Evolutionary conservation across 2,113 vertebrate genomes (phyloP).

Genomic region (Scartelaos histophorus): DNA sequence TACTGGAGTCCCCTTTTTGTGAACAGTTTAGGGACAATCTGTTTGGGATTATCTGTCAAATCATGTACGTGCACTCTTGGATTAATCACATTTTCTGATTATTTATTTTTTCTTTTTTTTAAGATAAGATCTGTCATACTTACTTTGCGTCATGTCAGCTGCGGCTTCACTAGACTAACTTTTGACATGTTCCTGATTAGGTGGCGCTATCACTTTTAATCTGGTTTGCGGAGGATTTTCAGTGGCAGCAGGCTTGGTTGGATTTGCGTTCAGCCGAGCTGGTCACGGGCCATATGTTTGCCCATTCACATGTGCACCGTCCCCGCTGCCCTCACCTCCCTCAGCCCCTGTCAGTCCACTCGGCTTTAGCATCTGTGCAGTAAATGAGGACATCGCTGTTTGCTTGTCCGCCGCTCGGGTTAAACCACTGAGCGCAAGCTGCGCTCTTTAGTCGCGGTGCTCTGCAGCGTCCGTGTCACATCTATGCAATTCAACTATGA

Average conservation of each 20-base stretch:
- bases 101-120: background rate
- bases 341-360: conserved; percentile 43
- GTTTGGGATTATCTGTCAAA: conserved; percentile 46
- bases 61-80: conserved; percentile 23
- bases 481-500: conserved; percentile 42
- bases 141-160: background rate
- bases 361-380: conserved; percentile 70
- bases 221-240: conserved; percentile 42
- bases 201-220: conserved; percentile 51
- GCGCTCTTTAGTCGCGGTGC: conserved; percentile 31
- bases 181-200: conserved; percentile 20
- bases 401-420: conserved; percentile 42
- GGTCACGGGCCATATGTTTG: conserved; percentile 57
- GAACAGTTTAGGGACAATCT: conserved; percentile 53
- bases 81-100: background rate
- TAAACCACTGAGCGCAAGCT: conserved; percentile 34
- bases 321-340: conserved; percentile 25
- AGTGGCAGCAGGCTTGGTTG: conserved; percentile 23
- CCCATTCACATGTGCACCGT: conserved; percentile 18
- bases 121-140: background rate
- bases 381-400: conserved; percentile 65
- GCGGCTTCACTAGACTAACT: conserved; percentile 10
- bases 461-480: conserved; percentile 9
- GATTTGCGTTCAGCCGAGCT: conserved; percentile 51
- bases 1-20: conserved; percentile 24